Evolutionary conservation across 2,113 vertebrate species (phyloP).

Genomic region (Colinus virginianus): DNA sequence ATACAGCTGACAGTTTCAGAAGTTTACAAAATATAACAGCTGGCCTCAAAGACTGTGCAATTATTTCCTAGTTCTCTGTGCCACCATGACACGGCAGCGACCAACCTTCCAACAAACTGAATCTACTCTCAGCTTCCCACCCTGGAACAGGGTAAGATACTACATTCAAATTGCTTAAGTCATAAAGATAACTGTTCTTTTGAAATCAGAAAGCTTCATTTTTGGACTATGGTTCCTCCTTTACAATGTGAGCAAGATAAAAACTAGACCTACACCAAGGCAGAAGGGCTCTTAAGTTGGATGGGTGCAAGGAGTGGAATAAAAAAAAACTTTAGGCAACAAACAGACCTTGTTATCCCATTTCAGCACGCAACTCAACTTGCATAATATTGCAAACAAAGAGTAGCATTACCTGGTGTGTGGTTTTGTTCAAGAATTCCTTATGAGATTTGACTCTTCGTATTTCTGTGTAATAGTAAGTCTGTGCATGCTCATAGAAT

Average conservation of each 20-base stretch:
- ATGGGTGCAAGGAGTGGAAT: rapidly evolving
- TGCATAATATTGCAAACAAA: background rate
- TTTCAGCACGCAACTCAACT: background rate
- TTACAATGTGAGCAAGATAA: background rate
- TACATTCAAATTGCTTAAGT: background rate
- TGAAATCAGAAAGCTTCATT: background rate
- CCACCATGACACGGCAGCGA: rapidly evolving
- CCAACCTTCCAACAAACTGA: background rate
- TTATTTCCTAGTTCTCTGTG: background rate
- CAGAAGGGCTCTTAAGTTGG: background rate
- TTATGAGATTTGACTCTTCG: slow-evolving; percentile 97
- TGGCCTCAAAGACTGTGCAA: background rate
- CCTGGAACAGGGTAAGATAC: background rate
- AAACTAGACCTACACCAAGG: rapidly evolving
- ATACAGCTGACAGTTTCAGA: background rate
- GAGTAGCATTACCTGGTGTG: slow-evolving; percentile 88
- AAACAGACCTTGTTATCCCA: background rate
- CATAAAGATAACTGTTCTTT: background rate
- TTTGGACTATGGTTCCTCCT: background rate
- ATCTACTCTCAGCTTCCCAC: background rate
- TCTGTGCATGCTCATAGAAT: slow-evolving; percentile 98
- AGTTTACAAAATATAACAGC: background rate
- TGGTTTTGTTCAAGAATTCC: slow-evolving; percentile 99
- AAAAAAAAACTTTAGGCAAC: background rate
- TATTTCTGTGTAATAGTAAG: slow-evolving; percentile 97